Evolutionary conservation across 30 jellyfish, hydroid and myxozoan species (phyloP), one percentile per base, ranked within the genome.

Genomic region (Hydractinia echinata): DNA sequence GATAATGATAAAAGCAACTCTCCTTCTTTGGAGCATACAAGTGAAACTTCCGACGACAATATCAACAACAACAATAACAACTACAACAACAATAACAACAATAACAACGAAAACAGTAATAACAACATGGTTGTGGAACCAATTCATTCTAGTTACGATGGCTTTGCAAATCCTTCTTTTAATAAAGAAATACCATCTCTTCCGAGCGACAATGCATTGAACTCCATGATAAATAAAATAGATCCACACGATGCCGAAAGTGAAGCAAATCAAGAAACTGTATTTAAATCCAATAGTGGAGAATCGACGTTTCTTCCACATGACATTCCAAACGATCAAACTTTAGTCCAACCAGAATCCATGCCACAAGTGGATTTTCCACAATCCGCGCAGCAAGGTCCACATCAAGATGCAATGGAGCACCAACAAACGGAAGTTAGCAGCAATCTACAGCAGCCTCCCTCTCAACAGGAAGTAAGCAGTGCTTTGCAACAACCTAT

Each of bases 201-300:
- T 1, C 80, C 81, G 11, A 5, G 51, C 20, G 21, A 52, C 54
- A 67, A 55, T 49, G 13, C 66, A 18, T 48, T n/a, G 15, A 74
- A 74, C 61, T 64, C 74, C 21, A 30, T 88, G 51, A 56, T 84
- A 73, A 85, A 89, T 62, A 78, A 91, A 89, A 89, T 84, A 13
- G 95, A 84, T 77, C 95, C 95, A 48, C 95, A 89, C 60, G 97
- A 89, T 67, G 18, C 81, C 21, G 68, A 4, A 66, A 52, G 54
- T 48, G 73, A 72, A 8, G 61, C 54, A 79, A 73, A 13, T 79
- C 61, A 64, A 84, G 70, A 60, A 49, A 53, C 69, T 14, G 5
- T 44, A 14, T 30, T n/a, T 49, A 39, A 13, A 11, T 56, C 83
- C 62, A 70, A 53, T 5, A 3, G 20, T n/a, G 44, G 77, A 1